A percentile compares a stretch with the other conserved stretches of the same genome.
Evolutionary conservation across 2,797 vertebrate species (phyloP).

Genomic region (Aplochiton taeniatus): DNA sequence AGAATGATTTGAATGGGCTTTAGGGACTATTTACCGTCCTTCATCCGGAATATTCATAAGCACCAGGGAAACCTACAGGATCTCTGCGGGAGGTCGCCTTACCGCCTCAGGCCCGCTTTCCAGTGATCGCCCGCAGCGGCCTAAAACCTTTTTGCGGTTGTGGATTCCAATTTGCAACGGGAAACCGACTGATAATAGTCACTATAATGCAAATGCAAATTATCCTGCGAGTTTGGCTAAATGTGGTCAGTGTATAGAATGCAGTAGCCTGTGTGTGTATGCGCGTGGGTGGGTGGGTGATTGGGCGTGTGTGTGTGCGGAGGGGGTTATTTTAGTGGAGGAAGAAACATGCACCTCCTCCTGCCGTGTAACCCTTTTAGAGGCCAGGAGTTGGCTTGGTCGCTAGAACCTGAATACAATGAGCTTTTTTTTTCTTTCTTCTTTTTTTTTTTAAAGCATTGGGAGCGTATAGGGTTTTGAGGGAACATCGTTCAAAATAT

Average conservation of each 20-base stretch:
- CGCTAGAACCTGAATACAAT: conserved; percentile 25
- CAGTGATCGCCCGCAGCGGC: conserved; percentile 64
- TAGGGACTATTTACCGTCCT: conserved; percentile 52
- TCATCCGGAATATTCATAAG: conserved; percentile 67
- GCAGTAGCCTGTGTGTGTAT: conserved; percentile 21
- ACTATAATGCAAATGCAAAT: conserved; percentile 80
- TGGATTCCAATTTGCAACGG: conserved; percentile 77
- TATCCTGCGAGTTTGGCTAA: conserved; percentile 46
- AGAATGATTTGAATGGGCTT: conserved; percentile 60
- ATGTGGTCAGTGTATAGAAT: neutral
- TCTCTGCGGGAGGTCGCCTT: conserved; percentile 75
- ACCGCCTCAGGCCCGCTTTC: conserved; percentile 70
- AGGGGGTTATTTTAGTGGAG: conserved; percentile 9
- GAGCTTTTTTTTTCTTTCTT: too few species aligned
- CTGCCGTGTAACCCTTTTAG: conserved; percentile 32
- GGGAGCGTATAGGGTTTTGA: too few species aligned
- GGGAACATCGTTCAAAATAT: too few species aligned
- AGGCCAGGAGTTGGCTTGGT: conserved; percentile 33
- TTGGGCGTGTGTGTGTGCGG: conserved; percentile 16
- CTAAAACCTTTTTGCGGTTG: conserved; percentile 68
- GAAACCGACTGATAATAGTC: conserved; percentile 73
- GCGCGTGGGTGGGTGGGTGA: conserved; percentile 33
- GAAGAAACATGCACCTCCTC: conserved; percentile 29
- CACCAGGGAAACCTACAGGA: conserved; percentile 44
- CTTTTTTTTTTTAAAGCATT: too few species aligned